Evolutionary conservation across 2,113 vertebrate genomes (phyloP).

Genomic region (Rhinichthys klamathensis): DNA sequence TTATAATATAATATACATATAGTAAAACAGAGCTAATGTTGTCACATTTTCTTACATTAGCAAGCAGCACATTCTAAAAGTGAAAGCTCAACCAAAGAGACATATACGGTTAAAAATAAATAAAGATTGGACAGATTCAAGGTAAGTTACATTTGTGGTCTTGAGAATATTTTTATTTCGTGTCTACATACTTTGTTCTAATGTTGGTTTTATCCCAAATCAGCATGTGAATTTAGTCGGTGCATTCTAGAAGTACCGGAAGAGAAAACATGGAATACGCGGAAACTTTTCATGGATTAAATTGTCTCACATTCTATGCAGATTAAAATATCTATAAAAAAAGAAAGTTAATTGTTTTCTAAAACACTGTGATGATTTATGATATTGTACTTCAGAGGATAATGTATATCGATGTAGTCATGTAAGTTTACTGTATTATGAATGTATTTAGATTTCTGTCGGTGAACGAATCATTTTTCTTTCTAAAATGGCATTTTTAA

Average conservation of each 20-base stretch:
- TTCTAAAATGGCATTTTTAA: background rate
- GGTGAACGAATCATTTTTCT: background rate
- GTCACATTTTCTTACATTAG: constrained; percentile 16
- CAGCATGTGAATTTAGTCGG: background rate
- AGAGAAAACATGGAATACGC: background rate
- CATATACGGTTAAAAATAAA: constrained; percentile 44
- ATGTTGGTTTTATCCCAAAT: constrained; percentile 2
- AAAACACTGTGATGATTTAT: background rate
- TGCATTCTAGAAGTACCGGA: background rate
- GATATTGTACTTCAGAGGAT: background rate
- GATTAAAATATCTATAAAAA: background rate
- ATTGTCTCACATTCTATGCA: background rate
- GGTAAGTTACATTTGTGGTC: constrained; percentile 26
- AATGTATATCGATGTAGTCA: background rate
- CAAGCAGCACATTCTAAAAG: constrained; percentile 41
- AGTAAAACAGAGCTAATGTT: background rate
- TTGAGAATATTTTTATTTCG: background rate
- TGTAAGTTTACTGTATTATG: background rate
- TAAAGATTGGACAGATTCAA: constrained; percentile 7
- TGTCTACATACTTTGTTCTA: background rate
- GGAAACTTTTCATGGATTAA: background rate
- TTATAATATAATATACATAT: no score
- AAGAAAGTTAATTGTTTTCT: background rate
- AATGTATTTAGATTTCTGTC: background rate
- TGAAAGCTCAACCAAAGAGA: constrained; percentile 48